A percentile compares a stretch with the other conserved stretches of the same genome.
Conservation (phyloP, 2,888 invertebrate genomes). For the Trissolcus japonicus region DNA sequence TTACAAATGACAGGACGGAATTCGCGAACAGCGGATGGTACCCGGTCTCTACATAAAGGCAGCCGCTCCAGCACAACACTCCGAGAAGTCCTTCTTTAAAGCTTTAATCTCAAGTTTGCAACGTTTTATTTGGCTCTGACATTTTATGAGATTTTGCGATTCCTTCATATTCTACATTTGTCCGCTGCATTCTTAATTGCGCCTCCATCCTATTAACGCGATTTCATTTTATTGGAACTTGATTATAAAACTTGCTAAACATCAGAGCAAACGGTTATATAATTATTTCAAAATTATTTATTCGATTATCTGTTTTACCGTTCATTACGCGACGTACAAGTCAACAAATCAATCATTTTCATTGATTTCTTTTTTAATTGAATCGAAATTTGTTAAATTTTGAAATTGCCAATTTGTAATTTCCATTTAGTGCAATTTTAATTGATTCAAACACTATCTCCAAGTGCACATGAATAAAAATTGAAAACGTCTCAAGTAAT, state of each 20-base stretch:
- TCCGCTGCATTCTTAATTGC: constrained; percentile 44
- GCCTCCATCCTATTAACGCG: constrained; percentile 11
- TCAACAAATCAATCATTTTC: too few relatives aligned
- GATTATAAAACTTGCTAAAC: constrained; percentile 30
- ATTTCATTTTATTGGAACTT: constrained; percentile 33
- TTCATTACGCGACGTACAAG: too few relatives aligned
- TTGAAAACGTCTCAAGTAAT: background rate
- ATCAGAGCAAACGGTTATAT: too few relatives aligned
- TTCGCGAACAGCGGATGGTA: constrained; percentile 75
- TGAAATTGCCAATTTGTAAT: too few relatives aligned
- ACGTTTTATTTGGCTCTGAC: constrained; percentile 43
- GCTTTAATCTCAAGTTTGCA: constrained; percentile 58
- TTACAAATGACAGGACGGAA: constrained; percentile 77
- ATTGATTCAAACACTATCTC: too few relatives aligned
- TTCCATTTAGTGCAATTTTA: too few relatives aligned
- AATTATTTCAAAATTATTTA: too few relatives aligned
- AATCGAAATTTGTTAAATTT: too few relatives aligned
- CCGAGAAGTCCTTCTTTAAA: constrained; percentile 57
- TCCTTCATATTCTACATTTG: constrained; percentile 38
- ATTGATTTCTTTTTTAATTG: too few relatives aligned
- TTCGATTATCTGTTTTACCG: too few relatives aligned
- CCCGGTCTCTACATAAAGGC: constrained; percentile 72
- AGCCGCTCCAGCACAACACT: constrained; percentile 68
- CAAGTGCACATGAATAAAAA: too few relatives aligned
- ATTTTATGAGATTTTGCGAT: constrained; percentile 48